Conservation (phyloP, 2,888 invertebrate genomes). For the Acanthoscelides obtectus region DNA sequence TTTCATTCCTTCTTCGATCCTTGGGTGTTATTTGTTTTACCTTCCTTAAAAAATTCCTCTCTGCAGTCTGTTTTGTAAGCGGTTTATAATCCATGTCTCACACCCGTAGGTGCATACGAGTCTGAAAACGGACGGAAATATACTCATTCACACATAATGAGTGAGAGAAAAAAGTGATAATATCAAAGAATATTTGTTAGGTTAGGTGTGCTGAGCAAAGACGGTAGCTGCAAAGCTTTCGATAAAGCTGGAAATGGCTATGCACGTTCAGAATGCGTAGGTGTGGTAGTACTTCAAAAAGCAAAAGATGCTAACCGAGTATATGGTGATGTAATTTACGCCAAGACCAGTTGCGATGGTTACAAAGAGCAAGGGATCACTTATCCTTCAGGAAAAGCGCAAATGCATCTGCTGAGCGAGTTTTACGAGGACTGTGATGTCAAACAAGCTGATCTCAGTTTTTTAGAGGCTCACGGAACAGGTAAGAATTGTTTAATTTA, state of each 20-base stretch:
- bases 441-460: conserved; percentile 65
- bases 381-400: conserved; percentile 49
- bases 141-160: too few species aligned
- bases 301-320: conserved; percentile 49
- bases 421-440: conserved; percentile 67
- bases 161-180: too few species aligned
- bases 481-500: conserved; percentile 43
- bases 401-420: conserved; percentile 57
- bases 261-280: conserved; percentile 75
- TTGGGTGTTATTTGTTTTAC: too few species aligned
- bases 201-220: conserved; percentile 72
- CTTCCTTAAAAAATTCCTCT: too few species aligned
- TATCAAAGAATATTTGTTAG: too few species aligned
- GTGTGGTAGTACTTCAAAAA: conserved; percentile 68
- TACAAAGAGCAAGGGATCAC: conserved; percentile 44
- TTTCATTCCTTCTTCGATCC: too few species aligned
- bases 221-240: conserved; percentile 88
- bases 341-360: conserved; percentile 43
- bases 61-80: too few species aligned
- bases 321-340: conserved; percentile 47
- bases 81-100: too few species aligned
- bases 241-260: conserved; percentile 81
- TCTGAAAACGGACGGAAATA: too few species aligned
- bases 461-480: conserved; percentile 84
- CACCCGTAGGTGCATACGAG: too few species aligned